Conservation (phyloP, 2,888 invertebrate genomes). For the Lepidochrysops patricia region DNA sequence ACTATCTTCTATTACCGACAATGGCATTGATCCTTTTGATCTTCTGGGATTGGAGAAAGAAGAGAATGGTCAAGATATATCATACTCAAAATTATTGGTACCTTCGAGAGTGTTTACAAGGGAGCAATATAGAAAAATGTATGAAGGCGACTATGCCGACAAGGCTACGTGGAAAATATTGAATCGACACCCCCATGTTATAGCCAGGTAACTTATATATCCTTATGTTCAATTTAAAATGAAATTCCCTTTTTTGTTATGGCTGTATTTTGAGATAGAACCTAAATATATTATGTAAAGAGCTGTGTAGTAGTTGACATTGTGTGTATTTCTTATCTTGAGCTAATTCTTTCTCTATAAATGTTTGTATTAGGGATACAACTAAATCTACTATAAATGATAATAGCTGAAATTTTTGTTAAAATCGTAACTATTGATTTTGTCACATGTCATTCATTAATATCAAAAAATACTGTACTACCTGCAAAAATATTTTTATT, state of each 20-base stretch:
- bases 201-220: slow-evolving; percentile 64
- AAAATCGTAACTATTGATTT: neutral
- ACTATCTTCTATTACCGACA: slow-evolving; percentile 88
- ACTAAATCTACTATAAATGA: neutral
- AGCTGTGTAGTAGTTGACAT: slow-evolving; percentile 9
- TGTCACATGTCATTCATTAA: neutral
- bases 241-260: neutral
- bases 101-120: slow-evolving; percentile 76
- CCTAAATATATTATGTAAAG: neutral
- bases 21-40: slow-evolving; percentile 88
- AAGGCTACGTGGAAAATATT: slow-evolving; percentile 57
- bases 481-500: too few species aligned
- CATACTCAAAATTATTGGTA: slow-evolving; percentile 88
- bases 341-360: neutral
- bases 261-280: slow-evolving; percentile 6
- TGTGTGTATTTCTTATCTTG: slow-evolving; percentile 15
- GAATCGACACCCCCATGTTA: slow-evolving; percentile 70
- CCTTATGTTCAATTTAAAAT: neutral
- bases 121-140: slow-evolving; percentile 64
- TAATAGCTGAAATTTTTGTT: neutral
- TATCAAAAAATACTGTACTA: too few species aligned
- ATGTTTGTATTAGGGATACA: neutral
- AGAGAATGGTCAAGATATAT: slow-evolving; percentile 92
- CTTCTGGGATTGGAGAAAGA: slow-evolving; percentile 86
- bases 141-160: slow-evolving; percentile 61